Conservation (phyloP, 2,888 invertebrate genomes). For the Lepidonotus clava region DNA sequence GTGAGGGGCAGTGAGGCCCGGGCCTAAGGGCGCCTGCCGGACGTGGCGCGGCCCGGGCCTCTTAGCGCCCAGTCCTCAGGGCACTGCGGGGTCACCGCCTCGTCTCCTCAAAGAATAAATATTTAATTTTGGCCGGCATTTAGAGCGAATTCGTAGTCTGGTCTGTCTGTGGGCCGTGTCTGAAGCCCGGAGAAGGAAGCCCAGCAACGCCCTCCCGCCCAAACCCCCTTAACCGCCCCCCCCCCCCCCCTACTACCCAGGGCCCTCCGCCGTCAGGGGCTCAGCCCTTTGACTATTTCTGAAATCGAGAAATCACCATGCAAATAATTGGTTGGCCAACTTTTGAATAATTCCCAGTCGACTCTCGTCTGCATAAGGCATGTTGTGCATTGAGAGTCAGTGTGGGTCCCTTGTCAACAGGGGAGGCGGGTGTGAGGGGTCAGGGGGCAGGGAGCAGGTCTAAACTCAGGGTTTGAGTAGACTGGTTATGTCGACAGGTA, state of each 20-base stretch:
- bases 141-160: conserved; percentile 8
- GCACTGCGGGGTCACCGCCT: background rate
- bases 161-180: background rate
- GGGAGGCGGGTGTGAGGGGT: too few species aligned
- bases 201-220: background rate
- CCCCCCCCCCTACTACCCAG: background rate
- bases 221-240: background rate
- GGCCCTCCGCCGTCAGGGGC: background rate
- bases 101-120: conserved; percentile 16
- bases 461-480: too few species aligned
- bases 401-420: too few species aligned
- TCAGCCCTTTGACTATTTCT: background rate
- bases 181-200: background rate
- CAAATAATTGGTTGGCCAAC: background rate
- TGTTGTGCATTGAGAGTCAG: too few species aligned
- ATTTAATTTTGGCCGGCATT: conserved; percentile 12
- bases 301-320: background rate
- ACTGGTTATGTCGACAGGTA: too few species aligned
- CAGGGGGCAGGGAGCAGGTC: too few species aligned
- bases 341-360: background rate
- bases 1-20: too few species aligned
- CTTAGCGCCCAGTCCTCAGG: too few species aligned
- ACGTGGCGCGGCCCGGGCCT: too few species aligned
- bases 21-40: too few species aligned
- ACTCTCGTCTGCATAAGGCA: background rate